Base-by-base conservation (phyloP, 2,797 vertebrate species). In the Sebastes diaconus region DNA sequence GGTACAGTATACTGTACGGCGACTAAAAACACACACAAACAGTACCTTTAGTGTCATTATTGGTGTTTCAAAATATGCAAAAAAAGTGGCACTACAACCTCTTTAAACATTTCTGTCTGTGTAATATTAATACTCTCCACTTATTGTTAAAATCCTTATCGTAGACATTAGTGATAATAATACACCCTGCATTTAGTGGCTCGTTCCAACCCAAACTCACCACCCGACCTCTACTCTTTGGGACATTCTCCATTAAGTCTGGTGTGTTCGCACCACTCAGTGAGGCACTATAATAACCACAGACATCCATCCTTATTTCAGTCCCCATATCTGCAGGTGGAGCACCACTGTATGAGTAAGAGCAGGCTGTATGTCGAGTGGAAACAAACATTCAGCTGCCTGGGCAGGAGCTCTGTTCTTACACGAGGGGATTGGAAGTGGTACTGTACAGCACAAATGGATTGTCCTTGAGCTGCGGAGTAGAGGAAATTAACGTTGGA, bases 391-490 rank as follows among this genome's bases (percentile, higher is more conserved):
- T 71, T 55, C 46, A 57, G 65, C 73, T 73, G 30, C 72, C 65
- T 58, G 73, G 30, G n/a, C 70, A 70, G 66, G 8, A 79, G 81
- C 64, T 73, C 46, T 79, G 20, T 55, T 55, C 29, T 76, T 29
- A 87, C 83, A 76, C 74, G 46, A 27, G 77, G 74, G 76, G 66
- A 83, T 79, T 83, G 59, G 46, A 79, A 79, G 64, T 79, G 75
- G 52, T 74, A 77, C 77, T 75, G 73, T 80, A 80, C 68, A 22
- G 50, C 52, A 72, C 75, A 68, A 78, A 76, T 81, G 84, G 81
- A 79, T 80, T 91, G 80, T 91, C 92, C 90, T 90, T 92, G 92
- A 90, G 85, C 67, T 52, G 85, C 2, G 12, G 86, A 87, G 73
- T 77, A 73, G 64, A 87, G 79, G 85, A 86, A 92, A 92, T 93